phyloP scores from a whole-genome alignment of 2,113 vertebrate species.

The Megaleporinus macrocephalus region DNA sequence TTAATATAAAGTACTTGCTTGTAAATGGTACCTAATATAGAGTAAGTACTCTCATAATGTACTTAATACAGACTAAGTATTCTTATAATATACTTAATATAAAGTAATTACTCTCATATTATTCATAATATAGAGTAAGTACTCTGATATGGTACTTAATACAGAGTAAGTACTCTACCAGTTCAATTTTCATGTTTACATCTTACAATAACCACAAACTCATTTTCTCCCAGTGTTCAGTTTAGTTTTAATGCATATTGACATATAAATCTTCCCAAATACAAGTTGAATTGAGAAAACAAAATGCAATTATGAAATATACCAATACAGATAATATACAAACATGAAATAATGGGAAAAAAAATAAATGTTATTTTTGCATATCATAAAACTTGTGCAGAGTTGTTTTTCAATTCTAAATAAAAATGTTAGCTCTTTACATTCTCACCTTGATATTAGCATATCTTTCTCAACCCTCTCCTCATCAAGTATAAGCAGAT shows the following conservation, averaged over 20 bases:
- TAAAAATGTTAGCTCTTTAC: neutral
- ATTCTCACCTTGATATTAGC: neutral
- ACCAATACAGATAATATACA: conserved; percentile 41
- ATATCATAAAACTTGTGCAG: conserved; percentile 52
- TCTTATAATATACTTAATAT: too few relatives aligned
- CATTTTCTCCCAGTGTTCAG: neutral
- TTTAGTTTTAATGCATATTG: conserved; percentile 40
- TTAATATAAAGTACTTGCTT: too few relatives aligned
- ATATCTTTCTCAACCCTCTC: neutral
- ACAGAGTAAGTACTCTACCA: too few relatives aligned
- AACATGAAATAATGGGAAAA: conserved; percentile 41
- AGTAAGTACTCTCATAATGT: too few relatives aligned
- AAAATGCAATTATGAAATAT: conserved; percentile 39
- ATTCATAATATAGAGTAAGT: too few relatives aligned
- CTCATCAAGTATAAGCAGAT: conserved; percentile 8
- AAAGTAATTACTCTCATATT: too few relatives aligned
- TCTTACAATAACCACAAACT: neutral
- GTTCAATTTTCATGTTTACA: too few relatives aligned
- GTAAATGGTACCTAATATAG: too few relatives aligned
- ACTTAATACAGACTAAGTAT: too few relatives aligned
- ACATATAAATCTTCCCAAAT: conserved; percentile 35
- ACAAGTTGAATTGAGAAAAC: conserved; percentile 25
- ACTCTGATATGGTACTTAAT: too few relatives aligned
- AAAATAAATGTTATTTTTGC: conserved; percentile 24
- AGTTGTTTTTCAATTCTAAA: conserved; percentile 10